These are phyloP conservation scores for Scrobipalpa costella DNA, from an alignment of 2,888 invertebrate species.

Conservation along the genomic window DNA sequence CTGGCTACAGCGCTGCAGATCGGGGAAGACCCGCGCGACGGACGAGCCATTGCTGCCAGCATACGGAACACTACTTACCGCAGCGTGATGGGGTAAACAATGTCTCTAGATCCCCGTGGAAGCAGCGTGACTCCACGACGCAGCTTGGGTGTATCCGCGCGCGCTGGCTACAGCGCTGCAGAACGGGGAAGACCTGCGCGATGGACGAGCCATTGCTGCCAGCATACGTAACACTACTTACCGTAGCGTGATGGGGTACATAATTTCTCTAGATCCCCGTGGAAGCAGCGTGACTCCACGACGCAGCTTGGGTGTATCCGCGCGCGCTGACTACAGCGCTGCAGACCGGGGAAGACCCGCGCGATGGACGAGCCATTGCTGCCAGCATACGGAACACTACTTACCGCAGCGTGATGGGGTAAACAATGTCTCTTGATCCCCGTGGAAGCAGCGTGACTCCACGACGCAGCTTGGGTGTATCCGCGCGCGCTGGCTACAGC, in stretches of 20 bases:
- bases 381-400: conserved; percentile 87
- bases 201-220: conserved; percentile 91
- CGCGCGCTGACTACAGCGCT: conserved; percentile 80
- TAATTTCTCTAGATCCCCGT: conserved; percentile 90
- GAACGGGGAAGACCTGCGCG: conserved; percentile 84
- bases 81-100: conserved; percentile 93
- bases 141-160: conserved; percentile 94
- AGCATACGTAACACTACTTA: conserved; percentile 89
- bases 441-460: conserved; percentile 94
- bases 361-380: conserved; percentile 92
- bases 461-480: conserved; percentile 96
- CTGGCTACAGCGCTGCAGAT: conserved; percentile 76
- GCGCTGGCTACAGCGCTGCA: conserved; percentile 80
- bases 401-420: conserved; percentile 94
- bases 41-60: conserved; percentile 88
- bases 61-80: conserved; percentile 89
- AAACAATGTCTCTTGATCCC: conserved; percentile 88
- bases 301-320: conserved; percentile 96
- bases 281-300: conserved; percentile 95
- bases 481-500: conserved; percentile 82
- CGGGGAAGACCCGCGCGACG: conserved; percentile 88
- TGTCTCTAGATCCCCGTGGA: conserved; percentile 89
- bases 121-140: conserved; percentile 96
- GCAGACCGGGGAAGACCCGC: conserved; percentile 83
- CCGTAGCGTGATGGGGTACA: conserved; percentile 92